These are phyloP conservation scores for Tympanoctomys barrerae DNA, from an alignment of 2,797 vertebrate species.

Conservation along the genomic window DNA sequence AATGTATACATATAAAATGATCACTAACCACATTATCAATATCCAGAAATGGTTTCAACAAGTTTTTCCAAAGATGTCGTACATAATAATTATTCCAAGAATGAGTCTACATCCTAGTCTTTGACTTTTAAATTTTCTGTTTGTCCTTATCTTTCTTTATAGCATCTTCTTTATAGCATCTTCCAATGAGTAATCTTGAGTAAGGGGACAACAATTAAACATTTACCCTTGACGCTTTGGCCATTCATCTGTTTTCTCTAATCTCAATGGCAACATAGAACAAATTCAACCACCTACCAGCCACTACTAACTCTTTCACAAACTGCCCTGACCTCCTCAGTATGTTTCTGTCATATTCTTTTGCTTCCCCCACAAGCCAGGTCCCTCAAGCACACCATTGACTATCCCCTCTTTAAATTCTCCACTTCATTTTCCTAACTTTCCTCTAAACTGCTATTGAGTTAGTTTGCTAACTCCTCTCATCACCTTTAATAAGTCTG, in stretches of 20 bases:
- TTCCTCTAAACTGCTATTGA: background rate
- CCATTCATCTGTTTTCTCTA: background rate
- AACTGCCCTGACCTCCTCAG: background rate
- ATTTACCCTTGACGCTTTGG: background rate
- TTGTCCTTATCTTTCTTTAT: background rate
- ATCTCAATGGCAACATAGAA: background rate
- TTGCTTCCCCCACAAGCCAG: background rate
- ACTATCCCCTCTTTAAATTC: background rate
- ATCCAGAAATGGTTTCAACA: constrained; percentile 80
- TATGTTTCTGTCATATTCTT: background rate
- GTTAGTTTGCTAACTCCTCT: background rate
- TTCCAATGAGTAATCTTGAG: constrained; percentile 59
- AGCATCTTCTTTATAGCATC: background rate
- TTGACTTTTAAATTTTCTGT: constrained; percentile 52
- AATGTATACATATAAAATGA: constrained; percentile 72
- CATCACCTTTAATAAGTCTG: constrained; percentile 5
- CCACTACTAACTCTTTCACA: background rate
- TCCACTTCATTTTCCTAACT: background rate
- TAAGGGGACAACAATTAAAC: constrained; percentile 61
- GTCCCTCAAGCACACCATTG: background rate
- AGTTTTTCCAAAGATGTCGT: constrained; percentile 71
- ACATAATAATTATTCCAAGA: constrained; percentile 75
- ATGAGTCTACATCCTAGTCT: constrained; percentile 75
- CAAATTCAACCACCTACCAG: background rate
- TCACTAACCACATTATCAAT: constrained; percentile 82